A percentile compares a stretch with the other conserved stretches of the same genome.
Conservation (phyloP, 2,113 vertebrate species). For the Anseranas semipalmata region DNA sequence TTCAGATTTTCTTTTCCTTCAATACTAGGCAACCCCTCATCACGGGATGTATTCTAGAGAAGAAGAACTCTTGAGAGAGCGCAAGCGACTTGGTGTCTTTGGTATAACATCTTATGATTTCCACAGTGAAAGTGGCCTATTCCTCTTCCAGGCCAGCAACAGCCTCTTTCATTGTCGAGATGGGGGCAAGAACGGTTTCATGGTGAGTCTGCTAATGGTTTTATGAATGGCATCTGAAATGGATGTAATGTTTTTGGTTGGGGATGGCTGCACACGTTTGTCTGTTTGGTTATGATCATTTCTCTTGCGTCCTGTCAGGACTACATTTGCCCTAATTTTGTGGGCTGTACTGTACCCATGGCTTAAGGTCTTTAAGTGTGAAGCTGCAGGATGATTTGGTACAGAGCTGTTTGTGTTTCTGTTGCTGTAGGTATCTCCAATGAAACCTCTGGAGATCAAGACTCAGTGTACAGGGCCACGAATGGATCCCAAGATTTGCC, state of each 20-base stretch:
- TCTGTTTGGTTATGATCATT: background rate
- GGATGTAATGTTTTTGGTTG: background rate
- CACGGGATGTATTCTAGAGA: conserved; percentile 95
- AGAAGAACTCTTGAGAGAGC: conserved; percentile 92
- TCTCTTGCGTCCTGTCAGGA: background rate
- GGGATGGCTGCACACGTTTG: background rate
- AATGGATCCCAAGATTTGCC: conserved; percentile 98
- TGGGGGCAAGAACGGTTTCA: conserved; percentile 92
- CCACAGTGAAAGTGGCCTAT: conserved; percentile 91
- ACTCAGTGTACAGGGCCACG: conserved; percentile 92
- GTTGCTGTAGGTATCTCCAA: conserved; percentile 84
- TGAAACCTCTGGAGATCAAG: conserved; percentile 95
- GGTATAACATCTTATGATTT: conserved; percentile 98
- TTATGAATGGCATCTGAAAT: background rate
- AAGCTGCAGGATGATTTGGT: background rate
- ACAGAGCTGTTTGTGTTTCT: background rate
- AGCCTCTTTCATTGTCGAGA: conserved; percentile 97
- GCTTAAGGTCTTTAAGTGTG: background rate
- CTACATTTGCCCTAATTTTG: background rate
- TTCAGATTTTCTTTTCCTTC: background rate
- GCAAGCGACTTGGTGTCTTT: conserved; percentile 93
- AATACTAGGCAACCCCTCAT: conserved; percentile 88
- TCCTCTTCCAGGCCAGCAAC: conserved; percentile 98
- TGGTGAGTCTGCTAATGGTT: conserved; percentile 79
- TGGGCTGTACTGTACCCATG: background rate